Evolutionary conservation across 2,113 vertebrate species (phyloP), one percentile per base, ranked within the genome.

Genomic region (Anarhynchus alexandrinus): DNA sequence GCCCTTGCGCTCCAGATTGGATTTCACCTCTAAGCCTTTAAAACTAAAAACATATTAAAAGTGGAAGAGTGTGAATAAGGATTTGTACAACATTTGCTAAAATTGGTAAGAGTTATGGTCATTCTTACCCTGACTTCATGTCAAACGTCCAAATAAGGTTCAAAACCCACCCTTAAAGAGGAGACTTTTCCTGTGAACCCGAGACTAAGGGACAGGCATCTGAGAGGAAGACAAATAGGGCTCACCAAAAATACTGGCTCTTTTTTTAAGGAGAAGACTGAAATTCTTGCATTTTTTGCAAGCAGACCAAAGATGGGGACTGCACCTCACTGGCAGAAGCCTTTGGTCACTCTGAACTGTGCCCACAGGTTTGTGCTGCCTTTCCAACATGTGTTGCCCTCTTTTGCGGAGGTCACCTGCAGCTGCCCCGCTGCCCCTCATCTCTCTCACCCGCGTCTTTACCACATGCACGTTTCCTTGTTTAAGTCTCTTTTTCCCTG

Each of bases 401-500:
- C 26, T 92, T 73, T 23, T 62, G 40, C 2, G 1, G 27, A 9
- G 19, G 9, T 78, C 83, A 91, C 47, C 69, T 84, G 38, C 83
- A 81, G 42, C 81, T 86, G 52, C 30, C 38, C 30, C 7, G 2
- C 45, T 36, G 32, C 43, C 14, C 26, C 22, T 83, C 12, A 5
- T 18, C 30, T 42, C 78, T 42, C 54, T 80, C 4, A 0, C 10
- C 30, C 3, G 1, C 0, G 1, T 65, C 42, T 76, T 83, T 79
- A 40, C 77, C 55, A 43, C 49, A 49, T 6, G 2, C 52, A 82
- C 34, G 30, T 92, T 86, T 86, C 66, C 76, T 40, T 84, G 25
- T 79, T 94, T 82, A 79, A 84, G 27, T 61, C 70, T 78, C 54
- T 62, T 92, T 95, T 93, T 51, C 36, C 42, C 36, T n/a, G 61